phyloP scores from a whole-genome alignment of 2,797 vertebrate genomes.

The Falco naumanni region DNA sequence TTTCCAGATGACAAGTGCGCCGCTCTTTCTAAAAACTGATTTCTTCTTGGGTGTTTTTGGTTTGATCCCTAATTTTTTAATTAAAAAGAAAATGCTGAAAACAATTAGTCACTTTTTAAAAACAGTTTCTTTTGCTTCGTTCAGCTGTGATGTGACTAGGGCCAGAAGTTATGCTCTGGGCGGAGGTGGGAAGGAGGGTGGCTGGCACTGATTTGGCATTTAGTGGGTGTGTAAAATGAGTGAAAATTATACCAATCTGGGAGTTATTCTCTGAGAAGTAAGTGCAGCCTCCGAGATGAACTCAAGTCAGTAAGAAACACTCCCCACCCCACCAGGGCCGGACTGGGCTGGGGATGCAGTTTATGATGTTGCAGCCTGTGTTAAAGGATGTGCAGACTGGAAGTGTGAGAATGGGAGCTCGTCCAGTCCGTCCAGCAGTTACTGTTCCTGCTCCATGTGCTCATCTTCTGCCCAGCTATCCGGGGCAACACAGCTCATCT shows the following conservation, averaged over 20 bases:
- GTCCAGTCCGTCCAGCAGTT: not conserved
- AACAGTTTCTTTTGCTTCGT: not conserved
- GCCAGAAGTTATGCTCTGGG: slow-evolving; percentile 1
- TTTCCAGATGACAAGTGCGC: not conserved
- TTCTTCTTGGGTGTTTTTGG: not conserved
- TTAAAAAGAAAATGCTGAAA: slow-evolving; percentile 34
- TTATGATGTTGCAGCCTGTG: not conserved
- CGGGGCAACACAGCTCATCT: not conserved
- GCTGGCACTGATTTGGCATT: not conserved
- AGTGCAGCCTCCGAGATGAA: not conserved
- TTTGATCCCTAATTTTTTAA: slow-evolving; percentile 24
- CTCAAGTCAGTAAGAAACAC: not conserved
- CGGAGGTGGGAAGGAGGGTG: not conserved
- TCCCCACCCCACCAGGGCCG: not conserved
- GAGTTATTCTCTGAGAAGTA: not conserved
- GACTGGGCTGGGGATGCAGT: not conserved
- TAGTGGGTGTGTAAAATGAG: not conserved
- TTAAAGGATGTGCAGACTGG: not conserved
- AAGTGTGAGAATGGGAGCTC: not conserved
- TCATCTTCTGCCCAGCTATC: not conserved
- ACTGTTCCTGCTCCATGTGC: not conserved
- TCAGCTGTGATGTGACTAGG: not conserved
- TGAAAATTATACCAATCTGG: not conserved
- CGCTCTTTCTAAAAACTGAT: not conserved
- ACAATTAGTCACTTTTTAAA: slow-evolving; percentile 27